Percentiles rank a stretch among this genome's conserved stretches.
phyloP scores from a whole-genome alignment of 2,113 vertebrate genomes.

The Copsychus sechellarum region DNA sequence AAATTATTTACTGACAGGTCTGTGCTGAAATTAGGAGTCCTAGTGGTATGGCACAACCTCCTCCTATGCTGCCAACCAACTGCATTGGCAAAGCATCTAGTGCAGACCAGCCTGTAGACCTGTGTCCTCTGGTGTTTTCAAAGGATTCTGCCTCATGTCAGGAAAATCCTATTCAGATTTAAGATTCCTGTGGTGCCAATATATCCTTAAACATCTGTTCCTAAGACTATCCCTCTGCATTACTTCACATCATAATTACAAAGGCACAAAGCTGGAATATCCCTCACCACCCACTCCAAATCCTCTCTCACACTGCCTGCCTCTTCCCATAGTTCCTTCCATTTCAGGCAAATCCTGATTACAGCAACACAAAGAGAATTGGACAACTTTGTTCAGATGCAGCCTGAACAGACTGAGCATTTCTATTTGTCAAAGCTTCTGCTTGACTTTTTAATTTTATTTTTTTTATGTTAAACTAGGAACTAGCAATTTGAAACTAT shows the following conservation, averaged over 20 bases:
- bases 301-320: background rate
- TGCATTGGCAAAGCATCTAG: rapidly evolving
- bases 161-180: background rate
- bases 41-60: background rate
- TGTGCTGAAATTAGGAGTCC: background rate
- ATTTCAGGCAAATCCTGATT: background rate
- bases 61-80: background rate
- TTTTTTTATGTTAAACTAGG: background rate
- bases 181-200: background rate
- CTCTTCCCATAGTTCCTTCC: background rate
- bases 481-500: background rate
- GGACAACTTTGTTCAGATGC: background rate
- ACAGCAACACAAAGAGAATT: background rate
- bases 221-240: background rate
- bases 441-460: background rate
- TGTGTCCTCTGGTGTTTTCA: background rate
- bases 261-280: background rate
- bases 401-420: background rate
- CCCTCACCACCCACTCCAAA: background rate
- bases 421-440: background rate
- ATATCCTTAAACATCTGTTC: background rate
- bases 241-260: background rate
- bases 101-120: background rate
- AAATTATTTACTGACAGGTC: background rate
- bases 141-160: background rate